These are phyloP conservation scores for Anarrhichthys ocellatus DNA, from an alignment of 2,113 vertebrate genomes.

Conservation along the genomic window DNA sequence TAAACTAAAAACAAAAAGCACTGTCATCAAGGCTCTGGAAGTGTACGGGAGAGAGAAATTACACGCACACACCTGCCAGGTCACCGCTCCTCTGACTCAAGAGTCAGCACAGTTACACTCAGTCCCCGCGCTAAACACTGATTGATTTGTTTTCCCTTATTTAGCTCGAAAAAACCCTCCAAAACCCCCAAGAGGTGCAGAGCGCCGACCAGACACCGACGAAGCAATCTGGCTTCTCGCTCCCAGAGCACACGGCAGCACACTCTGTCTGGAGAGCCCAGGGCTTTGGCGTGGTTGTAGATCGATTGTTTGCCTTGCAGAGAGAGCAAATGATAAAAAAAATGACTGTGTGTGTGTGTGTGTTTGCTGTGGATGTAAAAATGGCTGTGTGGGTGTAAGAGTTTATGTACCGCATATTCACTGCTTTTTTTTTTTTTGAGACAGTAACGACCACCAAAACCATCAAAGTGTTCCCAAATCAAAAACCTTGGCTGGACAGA, in stretches of 20 bases:
- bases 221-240: conserved; percentile 21
- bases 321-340: conserved; percentile 38
- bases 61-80: conserved; percentile 30
- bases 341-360: conserved; percentile 17
- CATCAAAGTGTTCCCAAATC: too few species aligned
- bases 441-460: too few species aligned
- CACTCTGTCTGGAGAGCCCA: conserved; percentile 24
- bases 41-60: conserved; percentile 17
- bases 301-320: conserved; percentile 31
- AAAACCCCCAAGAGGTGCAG: neutral
- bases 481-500: too few species aligned
- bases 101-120: conserved; percentile 31
- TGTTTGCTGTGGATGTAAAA: conserved; percentile 7
- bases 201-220: conserved; percentile 25
- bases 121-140: neutral
- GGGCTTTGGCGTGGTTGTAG: conserved; percentile 13
- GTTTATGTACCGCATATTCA: neutral
- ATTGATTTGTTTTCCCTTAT: conserved; percentile 64
- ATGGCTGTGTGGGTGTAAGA: neutral
- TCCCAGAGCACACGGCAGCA: conserved; percentile 25
- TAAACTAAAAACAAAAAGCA: neutral
- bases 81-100: conserved; percentile 18
- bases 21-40: conserved; percentile 14
- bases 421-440: too few species aligned
- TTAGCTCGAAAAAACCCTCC: conserved; percentile 27